phyloP scores from a whole-genome alignment of 2,888 invertebrate species.

The Chloroclystis v-ata region DNA sequence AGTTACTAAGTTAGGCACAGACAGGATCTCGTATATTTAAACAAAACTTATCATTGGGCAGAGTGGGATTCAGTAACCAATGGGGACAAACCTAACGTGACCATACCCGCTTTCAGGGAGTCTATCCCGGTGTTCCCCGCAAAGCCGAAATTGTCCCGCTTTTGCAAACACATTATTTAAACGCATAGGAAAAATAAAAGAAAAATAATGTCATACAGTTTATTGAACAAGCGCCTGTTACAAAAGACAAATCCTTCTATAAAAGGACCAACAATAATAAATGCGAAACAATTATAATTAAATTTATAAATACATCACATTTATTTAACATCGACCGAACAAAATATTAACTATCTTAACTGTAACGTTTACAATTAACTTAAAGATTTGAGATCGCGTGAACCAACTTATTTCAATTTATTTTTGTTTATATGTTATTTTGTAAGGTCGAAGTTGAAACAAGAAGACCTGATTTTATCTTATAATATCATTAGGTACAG shows the following conservation, averaged over 20 bases:
- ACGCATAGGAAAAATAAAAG: constrained; percentile 29
- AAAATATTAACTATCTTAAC: background rate
- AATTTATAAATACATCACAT: constrained; percentile 24
- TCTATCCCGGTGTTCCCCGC: no score
- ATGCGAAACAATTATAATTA: constrained; percentile 19
- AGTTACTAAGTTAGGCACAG: no score
- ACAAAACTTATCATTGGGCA: no score
- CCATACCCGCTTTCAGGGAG: no score
- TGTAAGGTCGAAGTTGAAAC: constrained; percentile 9
- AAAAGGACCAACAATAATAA: constrained; percentile 6
- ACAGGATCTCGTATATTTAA: no score
- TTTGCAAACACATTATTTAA: no score
- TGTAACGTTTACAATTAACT: no score
- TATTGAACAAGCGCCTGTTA: constrained; percentile 57
- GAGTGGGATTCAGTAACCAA: no score
- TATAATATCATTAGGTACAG: background rate
- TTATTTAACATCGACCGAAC: constrained; percentile 8
- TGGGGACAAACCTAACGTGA: no score
- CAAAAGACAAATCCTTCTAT: constrained; percentile 29
- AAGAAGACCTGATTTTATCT: constrained; percentile 5
- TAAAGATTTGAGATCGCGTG: no score
- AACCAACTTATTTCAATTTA: no score
- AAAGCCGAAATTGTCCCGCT: no score
- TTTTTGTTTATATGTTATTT: constrained; percentile 1
- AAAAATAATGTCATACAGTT: constrained; percentile 47